phyloP scores from a whole-genome alignment of 2,113 vertebrate genomes.

The Microtus oregoni region DNA sequence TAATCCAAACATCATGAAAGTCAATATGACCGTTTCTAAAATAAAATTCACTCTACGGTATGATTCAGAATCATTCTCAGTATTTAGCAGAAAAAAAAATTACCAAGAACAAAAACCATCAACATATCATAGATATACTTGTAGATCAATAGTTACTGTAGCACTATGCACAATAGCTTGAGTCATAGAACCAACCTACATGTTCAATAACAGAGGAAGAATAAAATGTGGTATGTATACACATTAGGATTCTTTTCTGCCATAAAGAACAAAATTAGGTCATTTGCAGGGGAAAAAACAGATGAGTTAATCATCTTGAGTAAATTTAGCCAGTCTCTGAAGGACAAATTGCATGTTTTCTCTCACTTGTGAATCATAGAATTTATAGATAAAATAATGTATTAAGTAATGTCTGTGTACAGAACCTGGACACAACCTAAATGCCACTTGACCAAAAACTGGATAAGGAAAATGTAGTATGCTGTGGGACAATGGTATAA shows the following conservation, averaged over 20 bases:
- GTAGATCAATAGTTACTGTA: not conserved
- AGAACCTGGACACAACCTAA: no score
- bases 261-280: not conserved
- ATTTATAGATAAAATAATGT: not conserved
- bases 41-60: not conserved
- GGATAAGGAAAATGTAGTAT: no score
- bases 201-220: not conserved
- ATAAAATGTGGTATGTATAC: not conserved
- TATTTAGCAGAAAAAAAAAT: not conserved
- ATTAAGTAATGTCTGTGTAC: not conserved
- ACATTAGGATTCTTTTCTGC: not conserved
- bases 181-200: not conserved
- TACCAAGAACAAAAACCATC: not conserved
- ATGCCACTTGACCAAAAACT: no score
- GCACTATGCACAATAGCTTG: not conserved
- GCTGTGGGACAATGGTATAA: no score
- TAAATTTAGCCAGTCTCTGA: not conserved
- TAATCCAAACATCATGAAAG: not conserved
- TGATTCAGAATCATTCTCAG: not conserved
- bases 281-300: not conserved
- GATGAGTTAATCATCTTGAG: not conserved
- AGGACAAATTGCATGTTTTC: not conserved
- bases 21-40: not conserved
- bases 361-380: not conserved
- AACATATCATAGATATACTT: not conserved